Evolutionary conservation across 2,797 vertebrate species (phyloP), one percentile per base, ranked within the genome.

Genomic region (Smutsia gigantea): DNA sequence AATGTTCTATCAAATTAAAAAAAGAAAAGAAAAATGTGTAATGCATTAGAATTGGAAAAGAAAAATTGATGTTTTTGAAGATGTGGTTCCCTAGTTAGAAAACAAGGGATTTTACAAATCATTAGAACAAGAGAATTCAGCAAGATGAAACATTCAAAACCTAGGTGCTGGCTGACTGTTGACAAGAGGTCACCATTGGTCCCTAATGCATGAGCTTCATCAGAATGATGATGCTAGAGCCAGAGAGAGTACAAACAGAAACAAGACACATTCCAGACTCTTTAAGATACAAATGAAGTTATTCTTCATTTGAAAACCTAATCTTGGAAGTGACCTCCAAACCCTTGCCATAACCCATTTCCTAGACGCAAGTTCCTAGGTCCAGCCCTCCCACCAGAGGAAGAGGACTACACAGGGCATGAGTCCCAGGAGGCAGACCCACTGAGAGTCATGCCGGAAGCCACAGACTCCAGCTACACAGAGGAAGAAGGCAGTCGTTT

Each of bases 71-170:
- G 53, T 64, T 78, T 87, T 94, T 89, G 1, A 49, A 88, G 25
- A 59, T 92, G 17, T 31, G 2, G 13, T 39, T 88, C 4, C 18
- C 18, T 42, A n/a, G 42, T 31, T 37, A 95, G 61, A 88, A 86
- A 86, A 53, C 10, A 74, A 71, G 12, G 49, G 13, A 84, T 92
- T 34, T 87, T 84, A 90, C 18, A 39, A 87, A 90, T 75, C 18
- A 75, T 87, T 94, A 94, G 51, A 93, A 77, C 46, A 79, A 81
- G n/a, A 75, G 4, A 78, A 63, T 37, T 85, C 23, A 69, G 23
- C 21, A 37, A 74, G 7, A 23, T 87, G 19, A 95, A 34, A 63
- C 37, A 53, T 49, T 68, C 68, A 69, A 95, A 89, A 59, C 4
- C 34, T 31, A 18, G 46, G n/a, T 51, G 23, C 42, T 31, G 9